These are phyloP conservation scores for Rhea americana DNA, from an alignment of 2,113 vertebrate species.

Conservation along the genomic window DNA sequence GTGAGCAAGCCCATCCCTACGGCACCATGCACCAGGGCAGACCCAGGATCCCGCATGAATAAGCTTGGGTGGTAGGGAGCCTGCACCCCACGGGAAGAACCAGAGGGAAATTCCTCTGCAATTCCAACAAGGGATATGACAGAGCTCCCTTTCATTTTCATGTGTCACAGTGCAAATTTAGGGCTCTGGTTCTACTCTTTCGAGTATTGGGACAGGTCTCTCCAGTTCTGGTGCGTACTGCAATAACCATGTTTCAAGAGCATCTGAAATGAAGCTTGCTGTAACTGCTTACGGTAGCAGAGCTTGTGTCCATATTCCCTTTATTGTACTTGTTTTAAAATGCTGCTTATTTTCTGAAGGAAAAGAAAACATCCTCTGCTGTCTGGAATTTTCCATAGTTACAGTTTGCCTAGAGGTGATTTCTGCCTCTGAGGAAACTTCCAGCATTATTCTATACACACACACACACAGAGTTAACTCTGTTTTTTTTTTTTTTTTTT, in stretches of 20 bases:
- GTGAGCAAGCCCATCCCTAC: fast-evolving
- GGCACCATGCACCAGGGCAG: fast-evolving
- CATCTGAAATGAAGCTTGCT: background rate
- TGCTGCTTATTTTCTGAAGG: background rate
- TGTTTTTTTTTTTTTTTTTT: background rate
- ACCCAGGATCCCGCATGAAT: background rate
- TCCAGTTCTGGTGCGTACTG: fast-evolving
- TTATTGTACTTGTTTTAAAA: background rate
- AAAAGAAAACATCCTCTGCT: conserved; percentile 31
- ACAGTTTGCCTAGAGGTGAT: background rate
- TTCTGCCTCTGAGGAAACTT: background rate
- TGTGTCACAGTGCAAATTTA: background rate
- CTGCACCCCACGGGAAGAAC: fast-evolving
- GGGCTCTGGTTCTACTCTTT: background rate
- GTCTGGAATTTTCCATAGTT: conserved; percentile 54
- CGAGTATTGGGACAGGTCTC: fast-evolving
- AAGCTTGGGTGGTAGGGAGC: fast-evolving
- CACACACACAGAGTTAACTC: too few species aligned
- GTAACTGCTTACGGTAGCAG: background rate
- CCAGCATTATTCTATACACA: background rate
- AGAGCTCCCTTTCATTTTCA: background rate
- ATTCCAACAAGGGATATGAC: fast-evolving
- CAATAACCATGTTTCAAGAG: background rate
- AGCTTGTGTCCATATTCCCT: background rate
- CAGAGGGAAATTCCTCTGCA: background rate